These are phyloP conservation scores for Sinodicranocentrus sp. DNA, from an alignment of 2,888 invertebrate genomes.

Conservation along the genomic window DNA sequence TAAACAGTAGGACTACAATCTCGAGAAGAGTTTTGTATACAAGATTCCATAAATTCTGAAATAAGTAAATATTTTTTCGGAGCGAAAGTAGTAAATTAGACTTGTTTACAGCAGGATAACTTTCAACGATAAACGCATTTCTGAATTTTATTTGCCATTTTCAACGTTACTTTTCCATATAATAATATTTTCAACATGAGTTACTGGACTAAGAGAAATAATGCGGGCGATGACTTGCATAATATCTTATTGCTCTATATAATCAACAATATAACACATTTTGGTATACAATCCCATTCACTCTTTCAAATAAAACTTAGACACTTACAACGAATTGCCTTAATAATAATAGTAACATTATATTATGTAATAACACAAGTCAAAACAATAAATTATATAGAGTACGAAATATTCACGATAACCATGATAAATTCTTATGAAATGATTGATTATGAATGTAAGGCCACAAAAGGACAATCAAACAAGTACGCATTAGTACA, in stretches of 20 bases:
- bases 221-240: slow-evolving; percentile 61
- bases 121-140: slow-evolving; percentile 22
- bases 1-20: background rate
- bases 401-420: slow-evolving; percentile 36
- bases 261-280: slow-evolving; percentile 51
- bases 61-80: background rate
- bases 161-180: slow-evolving; percentile 14
- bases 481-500: no score
- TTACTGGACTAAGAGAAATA: slow-evolving; percentile 28
- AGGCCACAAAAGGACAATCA: no score
- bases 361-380: slow-evolving; percentile 22
- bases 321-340: slow-evolving; percentile 2
- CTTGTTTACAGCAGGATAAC: background rate
- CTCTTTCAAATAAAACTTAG: slow-evolving; percentile 27
- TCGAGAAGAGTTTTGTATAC: background rate
- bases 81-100: background rate
- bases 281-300: slow-evolving; percentile 52
- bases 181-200: background rate
- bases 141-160: slow-evolving; percentile 20
- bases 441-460: background rate
- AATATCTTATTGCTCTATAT: slow-evolving; percentile 55
- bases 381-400: slow-evolving; percentile 24
- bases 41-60: background rate
- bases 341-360: slow-evolving; percentile 4
- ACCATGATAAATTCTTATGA: background rate